A percentile compares a stretch with the other conserved stretches of the same genome.
These are phyloP conservation scores for Epinephelus fuscoguttatus DNA, from an alignment of 2,113 vertebrate genomes.

Conservation along the genomic window DNA sequence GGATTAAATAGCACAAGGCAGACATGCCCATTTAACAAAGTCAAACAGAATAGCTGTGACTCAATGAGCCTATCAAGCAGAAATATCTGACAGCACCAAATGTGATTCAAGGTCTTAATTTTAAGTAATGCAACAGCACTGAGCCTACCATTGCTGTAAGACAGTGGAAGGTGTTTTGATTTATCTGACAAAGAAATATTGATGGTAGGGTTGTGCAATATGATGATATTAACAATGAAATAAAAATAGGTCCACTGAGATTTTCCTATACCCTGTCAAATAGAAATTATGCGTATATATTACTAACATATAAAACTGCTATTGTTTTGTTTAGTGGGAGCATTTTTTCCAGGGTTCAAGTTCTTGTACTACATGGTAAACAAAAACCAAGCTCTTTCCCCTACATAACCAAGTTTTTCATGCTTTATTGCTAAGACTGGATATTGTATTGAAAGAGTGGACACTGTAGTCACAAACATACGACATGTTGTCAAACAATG, in stretches of 20 bases:
- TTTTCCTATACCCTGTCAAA: not conserved
- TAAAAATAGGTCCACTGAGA: not conserved
- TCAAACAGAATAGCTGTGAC: not conserved
- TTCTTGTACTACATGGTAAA: not conserved
- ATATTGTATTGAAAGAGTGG: not conserved
- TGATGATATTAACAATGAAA: not conserved
- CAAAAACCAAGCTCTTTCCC: not conserved
- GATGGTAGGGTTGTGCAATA: not conserved
- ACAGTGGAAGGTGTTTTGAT: too few relatives aligned
- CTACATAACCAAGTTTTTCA: not conserved
- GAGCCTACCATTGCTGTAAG: not conserved
- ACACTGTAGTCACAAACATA: not conserved
- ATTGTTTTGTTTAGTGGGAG: not conserved
- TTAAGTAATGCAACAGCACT: not conserved
- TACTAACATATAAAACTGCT: not conserved
- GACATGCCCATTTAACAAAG: constrained; percentile 9
- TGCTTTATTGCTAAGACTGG: not conserved
- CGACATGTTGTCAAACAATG: not conserved
- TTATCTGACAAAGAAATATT: not conserved
- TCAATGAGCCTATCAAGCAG: not conserved
- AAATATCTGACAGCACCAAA: not conserved
- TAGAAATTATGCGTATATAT: not conserved
- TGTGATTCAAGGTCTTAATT: too few relatives aligned
- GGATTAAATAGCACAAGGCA: not conserved
- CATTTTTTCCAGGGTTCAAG: too few relatives aligned